Evolutionary conservation across 2,797 vertebrate genomes (phyloP), one percentile per base, ranked within the genome.

Genomic region (Notolepis coatsorum): DNA sequence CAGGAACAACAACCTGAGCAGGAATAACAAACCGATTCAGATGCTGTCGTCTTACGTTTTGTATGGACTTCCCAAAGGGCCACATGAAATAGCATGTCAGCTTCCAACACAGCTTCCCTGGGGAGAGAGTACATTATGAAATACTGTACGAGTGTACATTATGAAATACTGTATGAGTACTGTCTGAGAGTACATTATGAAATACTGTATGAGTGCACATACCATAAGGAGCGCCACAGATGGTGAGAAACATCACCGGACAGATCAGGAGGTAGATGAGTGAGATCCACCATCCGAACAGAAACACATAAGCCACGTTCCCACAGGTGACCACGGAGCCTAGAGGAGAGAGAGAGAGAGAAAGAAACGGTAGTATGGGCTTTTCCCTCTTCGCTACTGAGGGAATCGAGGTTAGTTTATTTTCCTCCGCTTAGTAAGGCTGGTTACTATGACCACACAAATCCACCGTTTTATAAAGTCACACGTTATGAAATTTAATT

Each of bases 201-300:
- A 15, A 15, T 5, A 49, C 51, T n/a, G n/a, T n/a, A n/a, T n/a
- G n/a, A n/a, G n/a, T n/a, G n/a, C 7, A 61, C 90, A 61, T 80
- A 96, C 96, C 95, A 4, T 96, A 94, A 7, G 94, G 91, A 12
- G 76, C 65, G 0, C 92, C 94, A 7, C 93, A 1, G 12, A 96
- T 1, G 0, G 94, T 95, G 42, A 94, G 0, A 38, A 95, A 95
- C 95, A 97, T 96, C 55, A 90, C 0, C 0, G 87, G 42, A 25
- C 93, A 91, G 39, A 95, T 41, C 0, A 96, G 68, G 21, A 94
- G 0, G 6, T 96, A 96, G 57, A 91, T 62, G 7, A 95, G 57
- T 0, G 92, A 92, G 10, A 95, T 88, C 96, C 96, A 96, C 96
- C 95, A 97, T 62, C 96, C 96, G 3, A 97, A 96, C 38, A 95